phyloP scores from a whole-genome alignment of 1,140 invertebrate genomes.

The Heliconius eleuchia region DNA sequence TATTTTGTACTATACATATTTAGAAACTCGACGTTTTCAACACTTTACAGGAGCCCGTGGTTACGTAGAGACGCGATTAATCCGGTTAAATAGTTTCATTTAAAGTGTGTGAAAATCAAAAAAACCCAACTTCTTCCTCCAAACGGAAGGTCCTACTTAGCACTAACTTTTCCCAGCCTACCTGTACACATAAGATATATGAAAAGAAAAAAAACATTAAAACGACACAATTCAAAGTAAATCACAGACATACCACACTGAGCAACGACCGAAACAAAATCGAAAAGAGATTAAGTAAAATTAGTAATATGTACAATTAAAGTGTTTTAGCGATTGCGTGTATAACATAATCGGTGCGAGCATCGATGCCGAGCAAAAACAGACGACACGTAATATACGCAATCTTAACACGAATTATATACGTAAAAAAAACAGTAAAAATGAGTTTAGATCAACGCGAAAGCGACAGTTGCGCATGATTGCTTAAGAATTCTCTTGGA shows the following conservation, averaged over 20 bases:
- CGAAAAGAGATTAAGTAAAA: not conserved
- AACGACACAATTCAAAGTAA: no score
- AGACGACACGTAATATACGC: conserved; percentile 7
- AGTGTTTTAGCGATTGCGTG: not conserved
- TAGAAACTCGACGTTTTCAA: no score
- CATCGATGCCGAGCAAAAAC: conserved; percentile 7
- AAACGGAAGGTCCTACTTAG: no score
- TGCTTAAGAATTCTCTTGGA: not conserved
- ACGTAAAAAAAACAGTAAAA: conserved; percentile 6
- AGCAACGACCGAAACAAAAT: not conserved
- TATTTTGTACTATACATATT: no score
- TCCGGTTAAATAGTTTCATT: no score
- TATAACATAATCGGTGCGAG: conserved; percentile 4
- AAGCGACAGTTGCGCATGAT: conserved; percentile 20
- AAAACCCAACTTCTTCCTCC: no score
- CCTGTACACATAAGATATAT: no score
- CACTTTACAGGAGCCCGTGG: no score
- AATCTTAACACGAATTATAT: conserved; percentile 10
- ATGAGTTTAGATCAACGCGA: conserved; percentile 8
- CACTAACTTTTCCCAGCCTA: no score
- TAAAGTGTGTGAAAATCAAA: no score
- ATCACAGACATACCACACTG: not conserved
- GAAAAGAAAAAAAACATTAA: no score
- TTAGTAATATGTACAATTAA: not conserved
- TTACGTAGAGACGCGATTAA: no score